Evolutionary conservation across 2,888 invertebrate species (phyloP).

Genomic region (Metalampra italica): DNA sequence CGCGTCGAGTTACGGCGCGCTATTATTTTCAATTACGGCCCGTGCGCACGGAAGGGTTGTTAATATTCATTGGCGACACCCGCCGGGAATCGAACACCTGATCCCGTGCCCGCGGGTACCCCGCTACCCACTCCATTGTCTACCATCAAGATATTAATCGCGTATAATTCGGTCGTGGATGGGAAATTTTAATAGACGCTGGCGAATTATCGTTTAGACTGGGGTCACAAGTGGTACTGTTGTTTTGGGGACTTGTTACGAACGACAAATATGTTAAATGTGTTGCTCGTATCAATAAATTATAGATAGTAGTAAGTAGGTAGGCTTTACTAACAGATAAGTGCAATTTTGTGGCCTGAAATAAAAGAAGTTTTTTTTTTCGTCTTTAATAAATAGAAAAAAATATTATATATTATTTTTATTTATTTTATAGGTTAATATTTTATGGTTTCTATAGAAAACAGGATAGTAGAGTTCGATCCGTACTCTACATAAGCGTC

Average conservation of each 20-base stretch:
- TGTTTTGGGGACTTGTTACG: background rate
- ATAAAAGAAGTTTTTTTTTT: too few relatives aligned
- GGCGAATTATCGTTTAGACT: conserved; percentile 17
- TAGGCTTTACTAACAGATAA: too few relatives aligned
- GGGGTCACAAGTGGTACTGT: conserved; percentile 11
- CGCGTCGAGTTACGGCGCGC: conserved; percentile 45
- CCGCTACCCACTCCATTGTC: conserved; percentile 25
- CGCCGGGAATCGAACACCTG: conserved; percentile 53
- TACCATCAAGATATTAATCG: conserved; percentile 42
- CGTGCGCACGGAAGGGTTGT: conserved; percentile 59
- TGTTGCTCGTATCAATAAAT: too few relatives aligned
- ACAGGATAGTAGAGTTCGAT: too few relatives aligned
- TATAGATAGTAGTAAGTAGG: too few relatives aligned
- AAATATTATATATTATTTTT: too few relatives aligned
- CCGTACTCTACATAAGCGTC: too few relatives aligned
- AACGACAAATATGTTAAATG: background rate
- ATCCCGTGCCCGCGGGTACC: conserved; percentile 19
- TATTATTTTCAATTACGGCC: conserved; percentile 70
- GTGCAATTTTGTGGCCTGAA: too few relatives aligned
- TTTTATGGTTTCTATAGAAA: too few relatives aligned
- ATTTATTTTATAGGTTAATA: too few relatives aligned
- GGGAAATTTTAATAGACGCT: conserved; percentile 37
- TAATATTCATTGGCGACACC: conserved; percentile 67
- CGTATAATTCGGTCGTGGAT: conserved; percentile 45
- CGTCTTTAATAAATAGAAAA: too few relatives aligned